Evolutionary conservation across 2,113 vertebrate genomes (phyloP).

Genomic region (Psophia crepitans): DNA sequence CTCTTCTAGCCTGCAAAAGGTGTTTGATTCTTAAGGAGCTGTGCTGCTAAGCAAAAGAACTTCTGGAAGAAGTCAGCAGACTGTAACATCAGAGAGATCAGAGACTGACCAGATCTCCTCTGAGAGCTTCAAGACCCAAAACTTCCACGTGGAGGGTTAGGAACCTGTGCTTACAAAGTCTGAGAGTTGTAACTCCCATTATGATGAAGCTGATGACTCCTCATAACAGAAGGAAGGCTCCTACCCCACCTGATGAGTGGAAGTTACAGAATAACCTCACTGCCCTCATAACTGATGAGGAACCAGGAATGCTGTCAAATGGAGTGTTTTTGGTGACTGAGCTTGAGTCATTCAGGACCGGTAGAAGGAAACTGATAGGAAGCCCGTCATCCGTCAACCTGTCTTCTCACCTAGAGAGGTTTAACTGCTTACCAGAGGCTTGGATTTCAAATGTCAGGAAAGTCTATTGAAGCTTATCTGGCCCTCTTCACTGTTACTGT

Average conservation of each 20-base stretch:
- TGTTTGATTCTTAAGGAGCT: not conserved
- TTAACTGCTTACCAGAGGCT: not conserved
- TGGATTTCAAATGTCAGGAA: not conserved
- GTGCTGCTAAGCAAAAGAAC: not conserved
- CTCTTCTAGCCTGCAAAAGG: not conserved
- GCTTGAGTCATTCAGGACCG: not conserved
- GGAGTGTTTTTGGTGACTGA: not conserved
- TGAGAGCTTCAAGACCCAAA: not conserved
- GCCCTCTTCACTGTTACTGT: rapidly evolving
- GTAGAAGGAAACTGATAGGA: not conserved
- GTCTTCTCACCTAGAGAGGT: not conserved
- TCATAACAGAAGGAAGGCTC: not conserved
- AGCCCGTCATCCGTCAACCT: not conserved
- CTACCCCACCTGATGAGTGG: not conserved
- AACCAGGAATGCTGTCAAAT: not conserved
- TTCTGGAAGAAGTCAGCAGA: not conserved
- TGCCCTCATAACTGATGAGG: not conserved
- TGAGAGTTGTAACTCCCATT: not conserved
- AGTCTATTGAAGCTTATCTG: not conserved
- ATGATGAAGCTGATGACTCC: not conserved
- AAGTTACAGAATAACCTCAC: not conserved
- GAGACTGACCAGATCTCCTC: not conserved
- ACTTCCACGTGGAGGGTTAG: not conserved
- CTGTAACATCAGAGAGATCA: not conserved
- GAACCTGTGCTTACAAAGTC: not conserved